Evolutionary conservation across 2,888 invertebrate genomes (phyloP), one percentile per base, ranked within the genome.

Genomic region (Rhagonycha fulva): DNA sequence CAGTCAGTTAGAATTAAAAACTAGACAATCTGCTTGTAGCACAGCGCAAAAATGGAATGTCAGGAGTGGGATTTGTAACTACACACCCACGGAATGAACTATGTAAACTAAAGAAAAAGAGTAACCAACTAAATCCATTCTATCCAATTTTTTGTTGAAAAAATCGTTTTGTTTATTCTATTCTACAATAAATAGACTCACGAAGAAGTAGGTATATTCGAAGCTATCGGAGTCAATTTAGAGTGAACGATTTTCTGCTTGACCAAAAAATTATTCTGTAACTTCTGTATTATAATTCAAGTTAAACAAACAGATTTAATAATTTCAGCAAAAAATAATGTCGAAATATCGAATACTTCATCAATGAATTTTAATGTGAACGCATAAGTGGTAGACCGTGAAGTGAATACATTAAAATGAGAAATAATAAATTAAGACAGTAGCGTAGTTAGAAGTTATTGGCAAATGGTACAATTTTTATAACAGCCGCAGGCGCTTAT

Each of bases 61-160:
- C 71, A 92, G 92, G 91, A 92, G 92, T 92, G 92, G 92, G 92
- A 92, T 92, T 92, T 91, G 92, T 92, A 92, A 92, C 92, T 92
- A 92, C 92, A 92, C 92, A 92, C 91, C 91, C 91, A 24, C 68
- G 23, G 68, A 24, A 68, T 47, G 47, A 47, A 47, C 47, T 47
- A 47, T 47, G 47, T 47, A 28, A 28, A 28, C 9, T 28, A 28
- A 28, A 28, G 28, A 28, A 28, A 28, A 28, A 28, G 28, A 28
- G 28, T 28, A 47, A 47, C 47, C n/a, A 47, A 47, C 47, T 2
- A 47, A 47, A 47, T 47, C 47, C 7, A 12, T 47, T 47, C 12
- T n/a, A 47, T n/a, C 47, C 47, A 47, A 47, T n/a, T 47, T 47
- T 47, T 47, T 47, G n/a, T 47, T 9, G 7, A 2, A 47, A 47